phyloP scores from a whole-genome alignment of 1,140 invertebrate genomes.

The Bombus haemorrhoidalis region DNA sequence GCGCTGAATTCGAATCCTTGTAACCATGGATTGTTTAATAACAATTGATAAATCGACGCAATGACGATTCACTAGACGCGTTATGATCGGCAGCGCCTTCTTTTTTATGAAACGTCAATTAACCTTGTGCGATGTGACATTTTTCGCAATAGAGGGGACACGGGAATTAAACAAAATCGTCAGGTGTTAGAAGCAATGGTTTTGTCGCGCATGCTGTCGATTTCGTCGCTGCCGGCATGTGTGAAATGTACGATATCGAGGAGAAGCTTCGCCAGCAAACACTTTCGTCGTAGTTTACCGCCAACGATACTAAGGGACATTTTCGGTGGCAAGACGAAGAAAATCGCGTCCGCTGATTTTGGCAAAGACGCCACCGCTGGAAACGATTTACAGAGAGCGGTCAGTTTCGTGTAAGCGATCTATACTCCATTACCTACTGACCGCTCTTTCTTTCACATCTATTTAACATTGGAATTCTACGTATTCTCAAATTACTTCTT shows the following conservation, averaged over 20 bases:
- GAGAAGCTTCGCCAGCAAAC: slow-evolving; percentile 16
- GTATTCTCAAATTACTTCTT: no score
- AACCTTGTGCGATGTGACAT: slow-evolving; percentile 54
- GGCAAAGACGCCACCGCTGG: slow-evolving; percentile 49
- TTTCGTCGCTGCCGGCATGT: slow-evolving; percentile 32
- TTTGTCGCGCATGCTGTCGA: slow-evolving; percentile 40
- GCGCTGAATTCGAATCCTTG: slow-evolving; percentile 16
- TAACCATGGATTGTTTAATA: slow-evolving; percentile 72
- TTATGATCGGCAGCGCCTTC: slow-evolving; percentile 47
- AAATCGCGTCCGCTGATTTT: slow-evolving; percentile 36
- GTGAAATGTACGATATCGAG: slow-evolving; percentile 22
- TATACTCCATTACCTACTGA: not conserved
- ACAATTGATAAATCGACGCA: slow-evolving; percentile 64
- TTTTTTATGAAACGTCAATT: slow-evolving; percentile 24
- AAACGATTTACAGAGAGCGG: slow-evolving; percentile 55
- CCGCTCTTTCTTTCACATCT: not conserved
- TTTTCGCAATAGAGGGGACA: slow-evolving; percentile 11
- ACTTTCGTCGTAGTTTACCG: slow-evolving; percentile 32
- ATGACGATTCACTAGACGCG: slow-evolving; percentile 37
- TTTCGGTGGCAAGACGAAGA: slow-evolving; percentile 38
- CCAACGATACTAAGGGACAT: slow-evolving; percentile 63
- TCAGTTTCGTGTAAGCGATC: slow-evolving; percentile 63
- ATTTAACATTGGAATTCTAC: no score
- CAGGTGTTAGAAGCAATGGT: slow-evolving; percentile 58
- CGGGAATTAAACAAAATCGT: slow-evolving; percentile 47